Base-by-base conservation (phyloP, 2,888 invertebrate species). In the Amphipoea lucens region DNA sequence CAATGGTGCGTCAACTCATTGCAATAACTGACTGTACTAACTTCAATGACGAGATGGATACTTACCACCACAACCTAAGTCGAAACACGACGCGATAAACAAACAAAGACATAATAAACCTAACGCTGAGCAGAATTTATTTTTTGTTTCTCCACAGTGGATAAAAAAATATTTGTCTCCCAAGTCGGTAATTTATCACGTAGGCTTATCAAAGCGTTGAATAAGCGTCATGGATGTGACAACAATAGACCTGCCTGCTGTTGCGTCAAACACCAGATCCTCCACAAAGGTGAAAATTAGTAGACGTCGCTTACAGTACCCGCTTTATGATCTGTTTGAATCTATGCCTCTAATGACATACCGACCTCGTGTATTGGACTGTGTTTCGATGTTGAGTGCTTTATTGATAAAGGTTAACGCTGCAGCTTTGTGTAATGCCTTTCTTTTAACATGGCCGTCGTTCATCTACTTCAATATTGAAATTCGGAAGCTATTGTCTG, bases 161-260 rank as follows among this genome's bases (percentile, higher is more conserved):
- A 72, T 71, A 87, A 82, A 74, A 79, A 86, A 85, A 84, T 87
- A 90, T 92, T 91, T 89, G 91, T 90, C 87, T 87, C 87, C 82
- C 84, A 87, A 89, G 87, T 86, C 75, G 85, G 89, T 90, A 91
- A 94, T 94, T 94, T 92, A 93, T 94, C 93, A 92, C 90, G 84
- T 88, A 81, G 89, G 89, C 89, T 90, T 91, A 91, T 91, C 91
- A 92, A 92, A 91, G 88, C 90, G 83, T 67, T 91, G 92, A 91
- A 92, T 91, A 89, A 92, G 90, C 88, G 77, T 85, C 89, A 88
- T 93, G 92, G 89, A 90, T 89, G 84, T 92, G 93, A 91, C 94
- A 92, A 93, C 94, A 94, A 93, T 92, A 80, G 84, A 84, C 83
- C 87, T 90, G 89, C 85, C 84, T 76, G 88, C 86, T 84, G 87